A percentile compares a stretch with the other conserved stretches of the same genome.
phyloP scores from a whole-genome alignment of 1,140 invertebrate species.

The Aporrectodea caliginosa region DNA sequence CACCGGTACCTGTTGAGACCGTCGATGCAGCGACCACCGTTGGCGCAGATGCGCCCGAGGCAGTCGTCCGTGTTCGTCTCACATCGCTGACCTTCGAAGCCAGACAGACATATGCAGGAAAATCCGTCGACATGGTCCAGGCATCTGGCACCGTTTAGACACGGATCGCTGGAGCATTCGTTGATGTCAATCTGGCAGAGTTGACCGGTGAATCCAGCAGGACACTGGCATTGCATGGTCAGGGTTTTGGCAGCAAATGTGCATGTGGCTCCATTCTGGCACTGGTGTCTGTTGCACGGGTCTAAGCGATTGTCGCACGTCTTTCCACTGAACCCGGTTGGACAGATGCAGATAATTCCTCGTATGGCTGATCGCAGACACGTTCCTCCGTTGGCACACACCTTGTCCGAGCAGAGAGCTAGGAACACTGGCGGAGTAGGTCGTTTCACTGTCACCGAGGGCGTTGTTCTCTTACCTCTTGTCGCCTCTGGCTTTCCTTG shows the following conservation, averaged over 20 bases:
- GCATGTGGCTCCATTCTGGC: too few relatives aligned
- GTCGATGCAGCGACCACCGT: constrained; percentile 9
- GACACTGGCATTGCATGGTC: constrained; percentile 35
- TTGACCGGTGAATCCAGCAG: constrained; percentile 68
- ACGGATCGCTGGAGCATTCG: constrained; percentile 66
- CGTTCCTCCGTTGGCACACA: background rate
- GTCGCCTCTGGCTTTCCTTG: background rate
- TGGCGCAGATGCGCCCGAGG: background rate
- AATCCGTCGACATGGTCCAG: constrained; percentile 26
- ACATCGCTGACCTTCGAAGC: constrained; percentile 55
- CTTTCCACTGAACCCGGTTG: background rate
- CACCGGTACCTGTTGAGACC: background rate
- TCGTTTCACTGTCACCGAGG: background rate
- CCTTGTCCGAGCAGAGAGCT: background rate
- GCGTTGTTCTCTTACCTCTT: background rate
- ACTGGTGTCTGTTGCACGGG: too few relatives aligned
- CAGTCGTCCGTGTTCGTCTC: constrained; percentile 36
- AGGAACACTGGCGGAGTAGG: background rate
- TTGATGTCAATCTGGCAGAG: constrained; percentile 85
- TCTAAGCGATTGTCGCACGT: too few relatives aligned
- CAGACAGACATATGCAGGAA: constrained; percentile 44
- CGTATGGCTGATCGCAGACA: background rate
- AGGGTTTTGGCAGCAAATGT: too few relatives aligned
- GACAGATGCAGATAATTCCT: background rate
- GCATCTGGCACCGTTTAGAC: constrained; percentile 40